A percentile compares a stretch with the other conserved stretches of the same genome.
Evolutionary conservation across 1,140 invertebrate species (phyloP).

Genomic region (Drosophila pruinosa): DNA sequence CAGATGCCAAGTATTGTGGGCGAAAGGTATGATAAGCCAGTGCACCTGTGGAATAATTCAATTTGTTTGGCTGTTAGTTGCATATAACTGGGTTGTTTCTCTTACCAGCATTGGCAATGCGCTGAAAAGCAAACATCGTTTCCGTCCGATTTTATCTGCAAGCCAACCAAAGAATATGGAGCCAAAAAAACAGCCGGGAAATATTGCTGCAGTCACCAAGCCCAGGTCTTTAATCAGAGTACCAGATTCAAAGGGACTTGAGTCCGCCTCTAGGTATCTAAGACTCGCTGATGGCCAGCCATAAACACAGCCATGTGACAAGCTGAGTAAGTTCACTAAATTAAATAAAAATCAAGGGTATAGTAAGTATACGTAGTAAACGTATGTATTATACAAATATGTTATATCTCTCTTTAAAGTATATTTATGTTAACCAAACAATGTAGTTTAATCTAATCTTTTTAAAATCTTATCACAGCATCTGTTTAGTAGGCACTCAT

Average conservation of each 20-base stretch:
- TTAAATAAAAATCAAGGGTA: not conserved
- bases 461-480: no score
- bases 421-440: no score
- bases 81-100: not conserved
- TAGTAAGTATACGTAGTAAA: not conserved
- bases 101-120: constrained; percentile 47
- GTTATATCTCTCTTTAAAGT: not conserved
- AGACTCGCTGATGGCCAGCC: not conserved
- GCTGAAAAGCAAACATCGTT: constrained; percentile 39
- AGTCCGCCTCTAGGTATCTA: constrained; percentile 72
- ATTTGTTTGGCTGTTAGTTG: not conserved
- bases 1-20: constrained; percentile 55
- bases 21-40: constrained; percentile 76
- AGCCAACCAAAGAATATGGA: constrained; percentile 83
- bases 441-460: no score
- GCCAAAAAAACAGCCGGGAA: constrained; percentile 83
- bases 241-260: no score
- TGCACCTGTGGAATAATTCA: constrained; percentile 24
- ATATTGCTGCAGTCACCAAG: constrained; percentile 84
- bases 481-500: no score
- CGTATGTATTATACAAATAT: not conserved
- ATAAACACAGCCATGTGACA: not conserved
- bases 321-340: not conserved
- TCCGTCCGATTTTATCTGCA: constrained; percentile 83
- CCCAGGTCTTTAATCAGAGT: constrained; percentile 77